Evolutionary conservation across 2,888 invertebrate species (phyloP).

Genomic region (Orchesellides sinensis): DNA sequence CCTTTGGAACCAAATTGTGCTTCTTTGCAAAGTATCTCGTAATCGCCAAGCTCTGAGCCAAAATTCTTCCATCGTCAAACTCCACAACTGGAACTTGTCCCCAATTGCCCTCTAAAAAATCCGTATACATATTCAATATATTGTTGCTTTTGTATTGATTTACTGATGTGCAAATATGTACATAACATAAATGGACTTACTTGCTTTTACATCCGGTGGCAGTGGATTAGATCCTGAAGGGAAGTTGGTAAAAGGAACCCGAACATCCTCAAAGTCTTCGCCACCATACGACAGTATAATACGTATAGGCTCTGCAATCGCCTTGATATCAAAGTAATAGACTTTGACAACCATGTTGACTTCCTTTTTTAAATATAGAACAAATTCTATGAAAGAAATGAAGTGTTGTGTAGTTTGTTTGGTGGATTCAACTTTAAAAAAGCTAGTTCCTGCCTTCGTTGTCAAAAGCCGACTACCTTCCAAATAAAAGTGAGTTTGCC

Average conservation of each 20-base stretch:
- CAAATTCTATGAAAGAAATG: no score
- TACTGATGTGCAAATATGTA: no score
- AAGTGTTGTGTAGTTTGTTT: no score
- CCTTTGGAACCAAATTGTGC: constrained; percentile 79
- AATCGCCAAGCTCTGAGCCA: constrained; percentile 80
- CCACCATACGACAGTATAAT: constrained; percentile 21
- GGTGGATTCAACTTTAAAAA: no score
- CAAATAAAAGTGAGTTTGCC: no score
- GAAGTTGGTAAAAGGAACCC: constrained; percentile 24
- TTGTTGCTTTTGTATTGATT: background rate
- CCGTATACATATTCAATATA: background rate
- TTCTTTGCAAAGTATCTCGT: constrained; percentile 80
- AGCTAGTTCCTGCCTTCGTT: no score
- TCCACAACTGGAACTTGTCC: constrained; percentile 79
- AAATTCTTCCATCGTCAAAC: constrained; percentile 79
- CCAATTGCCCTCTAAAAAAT: background rate
- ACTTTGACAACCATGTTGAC: no score
- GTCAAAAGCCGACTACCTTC: no score
- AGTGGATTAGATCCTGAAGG: background rate
- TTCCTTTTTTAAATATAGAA: no score
- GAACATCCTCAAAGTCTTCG: constrained; percentile 29
- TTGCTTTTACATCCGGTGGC: background rate
- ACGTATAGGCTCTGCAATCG: constrained; percentile 35
- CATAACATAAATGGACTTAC: background rate
- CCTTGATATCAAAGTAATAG: constrained; percentile 32